A percentile compares a stretch with the other conserved stretches of the same genome.
Conservation (phyloP, 53 echinoderm and acorn worm species). For the Holothuria leucospilota region DNA sequence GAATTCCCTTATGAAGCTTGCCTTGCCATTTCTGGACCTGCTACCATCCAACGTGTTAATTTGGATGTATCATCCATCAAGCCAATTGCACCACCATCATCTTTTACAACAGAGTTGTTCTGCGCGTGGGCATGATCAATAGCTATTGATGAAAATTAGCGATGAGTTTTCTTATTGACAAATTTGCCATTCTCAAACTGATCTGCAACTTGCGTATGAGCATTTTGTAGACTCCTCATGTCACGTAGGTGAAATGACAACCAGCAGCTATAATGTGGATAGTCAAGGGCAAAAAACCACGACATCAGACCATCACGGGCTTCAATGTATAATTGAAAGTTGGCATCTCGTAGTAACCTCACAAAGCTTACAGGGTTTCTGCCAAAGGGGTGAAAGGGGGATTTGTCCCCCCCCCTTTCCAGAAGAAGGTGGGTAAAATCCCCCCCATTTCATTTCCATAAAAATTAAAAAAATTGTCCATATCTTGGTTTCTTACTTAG, state of each 20-base stretch:
- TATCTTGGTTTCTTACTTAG: no score
- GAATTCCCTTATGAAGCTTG: conserved; percentile 49
- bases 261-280: no score
- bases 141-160: conserved; percentile 33
- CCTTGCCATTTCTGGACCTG: conserved; percentile 51
- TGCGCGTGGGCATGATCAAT: conserved; percentile 59
- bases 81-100: conserved; percentile 46
- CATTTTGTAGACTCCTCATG: not conserved
- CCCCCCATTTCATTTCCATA: no score
- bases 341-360: no score
- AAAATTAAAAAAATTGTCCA: no score
- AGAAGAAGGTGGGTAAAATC: no score
- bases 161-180: conserved; percentile 37
- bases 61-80: conserved; percentile 18
- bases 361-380: no score
- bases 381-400: no score
- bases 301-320: conserved; percentile 7
- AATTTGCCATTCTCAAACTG: conserved; percentile 28
- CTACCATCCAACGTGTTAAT: conserved; percentile 42
- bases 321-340: conserved; percentile 43
- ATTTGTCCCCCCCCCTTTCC: no score
- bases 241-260: conserved; percentile 35
- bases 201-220: conserved; percentile 1
- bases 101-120: conserved; percentile 28
- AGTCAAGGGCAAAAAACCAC: conserved; percentile 43